Percentiles rank a stretch among this genome's conserved stretches.
Conservation (phyloP, 1,140 invertebrate genomes). For the Epicauta chinensis region DNA sequence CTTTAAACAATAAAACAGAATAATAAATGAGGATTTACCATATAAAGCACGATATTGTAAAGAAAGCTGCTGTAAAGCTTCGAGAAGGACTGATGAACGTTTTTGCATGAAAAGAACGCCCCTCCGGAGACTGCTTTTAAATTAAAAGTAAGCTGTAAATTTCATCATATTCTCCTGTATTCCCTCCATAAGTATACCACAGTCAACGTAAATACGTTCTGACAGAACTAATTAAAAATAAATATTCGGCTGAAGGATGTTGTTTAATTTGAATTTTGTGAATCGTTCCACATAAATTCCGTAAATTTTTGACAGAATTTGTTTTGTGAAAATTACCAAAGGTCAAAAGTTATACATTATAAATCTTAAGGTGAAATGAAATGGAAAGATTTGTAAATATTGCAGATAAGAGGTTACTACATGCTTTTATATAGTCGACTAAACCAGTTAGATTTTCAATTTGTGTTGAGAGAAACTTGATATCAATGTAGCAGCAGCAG, state of each 20-base stretch:
- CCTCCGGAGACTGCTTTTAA: neutral
- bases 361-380: constrained; percentile 20
- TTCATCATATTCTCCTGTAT: no score
- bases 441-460: constrained; percentile 32
- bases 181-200: no score
- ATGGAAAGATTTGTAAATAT: constrained; percentile 27
- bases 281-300: no score
- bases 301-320: no score
- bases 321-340: neutral
- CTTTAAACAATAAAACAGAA: no score
- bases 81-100: neutral
- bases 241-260: neutral
- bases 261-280: neutral
- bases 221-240: neutral
- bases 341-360: constrained; percentile 18
- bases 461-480: constrained; percentile 28
- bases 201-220: constrained; percentile 8
- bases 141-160: no score
- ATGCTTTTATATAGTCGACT: constrained; percentile 28
- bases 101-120: constrained; percentile 2
- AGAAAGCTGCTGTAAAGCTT: neutral
- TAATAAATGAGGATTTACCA: no score
- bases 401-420: constrained; percentile 29
- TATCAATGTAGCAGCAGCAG: constrained; percentile 16
- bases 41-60: neutral